Evolutionary conservation across 2,888 invertebrate genomes (phyloP).

Genomic region (Chymomyza procnemis): DNA sequence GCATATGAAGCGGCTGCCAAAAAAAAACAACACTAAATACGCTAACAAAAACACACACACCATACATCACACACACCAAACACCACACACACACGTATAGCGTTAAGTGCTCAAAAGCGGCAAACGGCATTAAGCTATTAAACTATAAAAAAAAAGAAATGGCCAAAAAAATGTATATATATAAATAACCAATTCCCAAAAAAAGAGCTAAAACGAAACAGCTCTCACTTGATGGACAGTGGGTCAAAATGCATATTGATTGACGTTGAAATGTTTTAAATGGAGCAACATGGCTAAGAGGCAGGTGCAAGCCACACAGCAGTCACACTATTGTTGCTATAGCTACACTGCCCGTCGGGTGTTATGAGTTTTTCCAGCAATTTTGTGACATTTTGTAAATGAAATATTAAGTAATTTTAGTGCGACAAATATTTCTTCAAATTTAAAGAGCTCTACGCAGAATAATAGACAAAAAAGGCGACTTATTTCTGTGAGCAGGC

Average conservation of each 20-base stretch:
- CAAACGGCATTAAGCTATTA: conserved; percentile 73
- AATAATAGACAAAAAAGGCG: too few species aligned
- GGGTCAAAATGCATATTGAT: conserved; percentile 73
- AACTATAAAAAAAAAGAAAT: conserved; percentile 67
- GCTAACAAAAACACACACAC: conserved; percentile 24
- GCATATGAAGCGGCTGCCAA: conserved; percentile 21
- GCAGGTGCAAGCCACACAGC: conserved; percentile 62
- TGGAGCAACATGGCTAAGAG: conserved; percentile 61
- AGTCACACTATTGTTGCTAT: background rate
- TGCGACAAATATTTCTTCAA: too few species aligned
- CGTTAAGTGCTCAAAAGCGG: conserved; percentile 71
- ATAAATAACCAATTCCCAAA: conserved; percentile 26
- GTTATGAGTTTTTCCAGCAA: background rate
- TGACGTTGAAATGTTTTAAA: conserved; percentile 71
- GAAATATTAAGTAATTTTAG: conserved; percentile 3
- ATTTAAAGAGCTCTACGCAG: too few species aligned
- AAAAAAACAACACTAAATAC: conserved; percentile 35
- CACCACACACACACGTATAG: conserved; percentile 48
- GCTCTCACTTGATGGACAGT: conserved; percentile 51
- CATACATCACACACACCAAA: too few species aligned
- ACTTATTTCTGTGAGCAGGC: too few species aligned
- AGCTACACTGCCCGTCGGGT: background rate
- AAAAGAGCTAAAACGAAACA: conserved; percentile 28
- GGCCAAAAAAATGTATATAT: conserved; percentile 38
- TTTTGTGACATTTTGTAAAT: background rate